phyloP scores from a whole-genome alignment of 2,797 vertebrate genomes.

The Ficedula albicollis region DNA sequence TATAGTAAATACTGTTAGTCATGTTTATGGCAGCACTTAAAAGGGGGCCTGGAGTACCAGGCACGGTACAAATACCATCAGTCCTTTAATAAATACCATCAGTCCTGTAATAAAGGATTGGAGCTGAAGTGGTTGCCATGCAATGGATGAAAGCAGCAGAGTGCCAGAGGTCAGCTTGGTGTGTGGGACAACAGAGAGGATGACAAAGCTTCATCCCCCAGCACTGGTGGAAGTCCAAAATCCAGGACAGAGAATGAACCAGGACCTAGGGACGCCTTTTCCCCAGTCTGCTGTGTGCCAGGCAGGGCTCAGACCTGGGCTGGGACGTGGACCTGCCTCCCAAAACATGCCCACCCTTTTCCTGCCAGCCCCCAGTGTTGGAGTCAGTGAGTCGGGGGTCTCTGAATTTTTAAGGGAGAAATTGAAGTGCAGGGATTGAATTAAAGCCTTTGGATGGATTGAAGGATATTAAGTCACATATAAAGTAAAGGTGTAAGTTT shows the following conservation, averaged over 20 bases:
- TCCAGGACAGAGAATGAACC: rapidly evolving
- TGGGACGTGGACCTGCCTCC: neutral
- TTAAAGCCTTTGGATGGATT: no score
- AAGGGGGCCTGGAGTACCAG: neutral
- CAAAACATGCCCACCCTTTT: no score
- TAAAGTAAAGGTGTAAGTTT: no score
- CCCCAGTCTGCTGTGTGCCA: neutral
- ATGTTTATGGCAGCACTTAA: neutral
- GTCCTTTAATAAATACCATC: neutral
- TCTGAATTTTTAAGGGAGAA: no score
- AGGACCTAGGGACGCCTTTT: neutral
- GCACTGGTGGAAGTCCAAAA: rapidly evolving
- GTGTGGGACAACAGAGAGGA: neutral
- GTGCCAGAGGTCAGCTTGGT: neutral
- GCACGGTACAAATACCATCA: neutral
- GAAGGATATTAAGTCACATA: no score
- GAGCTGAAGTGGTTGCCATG: neutral
- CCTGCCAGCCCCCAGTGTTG: neutral
- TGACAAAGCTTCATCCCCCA: neutral
- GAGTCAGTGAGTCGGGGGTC: no score
- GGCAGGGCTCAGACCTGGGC: neutral
- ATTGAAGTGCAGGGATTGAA: no score
- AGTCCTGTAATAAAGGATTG: neutral
- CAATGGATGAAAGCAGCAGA: neutral
- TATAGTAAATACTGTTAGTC: constrained; percentile 21